Base-by-base conservation (phyloP, 2,888 invertebrate species). In the Drosophila tripunctata region DNA sequence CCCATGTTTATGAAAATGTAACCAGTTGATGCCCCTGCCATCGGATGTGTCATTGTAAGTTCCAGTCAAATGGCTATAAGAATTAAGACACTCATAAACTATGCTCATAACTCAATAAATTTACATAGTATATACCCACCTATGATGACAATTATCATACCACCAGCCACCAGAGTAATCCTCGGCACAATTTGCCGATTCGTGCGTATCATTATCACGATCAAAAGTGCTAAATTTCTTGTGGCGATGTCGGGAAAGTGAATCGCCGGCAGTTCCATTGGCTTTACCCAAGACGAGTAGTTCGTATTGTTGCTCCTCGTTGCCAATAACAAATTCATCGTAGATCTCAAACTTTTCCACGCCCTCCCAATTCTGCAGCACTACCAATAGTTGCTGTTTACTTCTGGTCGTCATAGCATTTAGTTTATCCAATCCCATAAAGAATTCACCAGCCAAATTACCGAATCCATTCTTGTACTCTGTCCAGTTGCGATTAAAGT, bases 391-490 rank as follows among this genome's bases (percentile, higher is more conserved):
- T 15, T 38, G n/a, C 19, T 38, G 36, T 4, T 15, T 27, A 3
- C 8, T 15, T 0, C 38, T 17, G 1, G 50, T 24, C 1, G 50
- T 50, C 6, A 50, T 17, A 1, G 41, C 40, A 15, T 52, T 31
- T 10, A 52, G 12, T 40, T 52, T 52, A 1, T 52, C 51, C 14
- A 52, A 10, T 3, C 51, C 51, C 22, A 52, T 6, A 2, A 52
- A 51, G 40, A 40, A 51, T 7, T 51, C 40, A 0, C 51, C 40
- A 40, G 21, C 40, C 4, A 51, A 30, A 14, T 40, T 21, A 3
- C 40, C 51, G 5, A 51, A 51, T 40, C 51, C 51, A 0, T 51
- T 30, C 2, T 31, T 12, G 12, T 44, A 30, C 8, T 7, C 17
- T 12, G 14, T 8, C 41, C 41, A 24, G 12, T 24, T 43, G 1